Base-by-base conservation (phyloP, 2,888 invertebrate species). In the Amaurobius ferox region DNA sequence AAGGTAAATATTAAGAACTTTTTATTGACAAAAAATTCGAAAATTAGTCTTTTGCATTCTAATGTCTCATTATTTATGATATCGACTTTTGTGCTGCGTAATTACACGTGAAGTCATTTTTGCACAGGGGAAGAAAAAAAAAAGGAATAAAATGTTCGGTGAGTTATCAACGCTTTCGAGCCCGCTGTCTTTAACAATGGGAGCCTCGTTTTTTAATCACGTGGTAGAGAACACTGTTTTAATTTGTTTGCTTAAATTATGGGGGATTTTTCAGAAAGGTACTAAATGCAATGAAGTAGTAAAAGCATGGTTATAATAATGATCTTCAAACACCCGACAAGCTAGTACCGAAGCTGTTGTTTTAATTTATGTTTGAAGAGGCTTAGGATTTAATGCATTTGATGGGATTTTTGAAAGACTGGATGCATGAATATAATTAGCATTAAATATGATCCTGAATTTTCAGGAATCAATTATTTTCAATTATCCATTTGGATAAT, bases 11-110 rank as follows among this genome's bases (percentile, higher is more conserved):
- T 0, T 44, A 23, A 32, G 28, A 11, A 35, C 35, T 35, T 35
- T 11, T 35, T 35, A 35, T 35, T 35, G 35, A 35, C 6, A 11
- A 11, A 11, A 11, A 11, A 35, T 7, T 7, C 11, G 11, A 35
- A 35, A 35, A 35, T 7, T 7, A 6, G 16, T 55, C 55, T 48
- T 70, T 35, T 40, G 28, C 48, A 29, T 64, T 64, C 39, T 62
- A 64, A 64, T n/a, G 23, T 44, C 44, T 30, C 19, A 44, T 28
- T 23, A 16, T 16, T 44, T 28, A 23, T 44, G 61, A 26, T 67
- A 78, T 78, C 61, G 55, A 29, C 70, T 66, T 79, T 79, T 79
- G 79, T 79, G 26, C 35, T 7, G 26, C n/a, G 35, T 79, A 79
- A 79, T 79, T 79, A 79, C 39, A 29, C 32, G 19, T n/a, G 19